These are phyloP conservation scores for Solenopsis fugax DNA, from an alignment of 1,140 invertebrate genomes.

Conservation along the genomic window DNA sequence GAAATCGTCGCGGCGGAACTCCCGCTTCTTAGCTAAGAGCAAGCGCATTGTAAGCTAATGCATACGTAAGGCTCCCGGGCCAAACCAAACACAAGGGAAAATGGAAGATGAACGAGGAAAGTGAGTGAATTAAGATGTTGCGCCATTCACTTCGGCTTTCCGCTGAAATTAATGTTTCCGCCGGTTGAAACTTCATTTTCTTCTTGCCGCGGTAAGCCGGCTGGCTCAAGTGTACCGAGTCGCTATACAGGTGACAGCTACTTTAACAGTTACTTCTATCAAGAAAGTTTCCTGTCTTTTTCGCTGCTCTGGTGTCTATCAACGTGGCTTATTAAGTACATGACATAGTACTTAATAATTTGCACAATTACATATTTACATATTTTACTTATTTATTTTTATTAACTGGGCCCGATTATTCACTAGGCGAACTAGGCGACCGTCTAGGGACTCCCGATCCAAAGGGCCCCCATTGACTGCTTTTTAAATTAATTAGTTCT, in stretches of 20 bases:
- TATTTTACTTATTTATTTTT: too few relatives aligned
- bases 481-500: too few relatives aligned
- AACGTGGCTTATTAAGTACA: not conserved
- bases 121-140: conserved; percentile 64
- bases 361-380: not conserved
- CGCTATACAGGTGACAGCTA: conserved; percentile 27
- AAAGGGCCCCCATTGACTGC: too few relatives aligned
- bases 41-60: conserved; percentile 45
- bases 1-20: conserved; percentile 21
- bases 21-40: conserved; percentile 3
- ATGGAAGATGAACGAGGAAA: conserved; percentile 52
- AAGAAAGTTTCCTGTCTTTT: not conserved
- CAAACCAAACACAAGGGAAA: conserved; percentile 44
- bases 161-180: conserved; percentile 54
- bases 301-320: not conserved
- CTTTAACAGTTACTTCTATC: conserved; percentile 29
- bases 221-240: conserved; percentile 23
- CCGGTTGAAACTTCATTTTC: conserved; percentile 33
- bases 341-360: conserved; percentile 11
- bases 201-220: not conserved
- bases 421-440: too few relatives aligned
- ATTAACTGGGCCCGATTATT: too few relatives aligned
- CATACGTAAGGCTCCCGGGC: conserved; percentile 17
- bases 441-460: too few relatives aligned
- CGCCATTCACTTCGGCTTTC: conserved; percentile 12